phyloP scores from a whole-genome alignment of 1,140 invertebrate species.

The Philopotamus ludificatus region DNA sequence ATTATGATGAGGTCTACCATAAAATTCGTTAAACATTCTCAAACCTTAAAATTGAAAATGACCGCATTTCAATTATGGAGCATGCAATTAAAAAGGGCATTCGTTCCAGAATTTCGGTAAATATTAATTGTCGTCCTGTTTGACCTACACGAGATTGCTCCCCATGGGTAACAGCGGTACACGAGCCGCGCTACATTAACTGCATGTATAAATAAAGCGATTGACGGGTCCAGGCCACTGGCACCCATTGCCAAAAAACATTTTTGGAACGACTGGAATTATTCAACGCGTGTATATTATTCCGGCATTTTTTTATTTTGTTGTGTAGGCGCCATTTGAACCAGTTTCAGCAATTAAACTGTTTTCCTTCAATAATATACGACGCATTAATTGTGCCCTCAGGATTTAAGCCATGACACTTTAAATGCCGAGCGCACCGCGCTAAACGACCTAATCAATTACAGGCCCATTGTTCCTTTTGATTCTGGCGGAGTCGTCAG shows the following conservation, averaged over 20 bases:
- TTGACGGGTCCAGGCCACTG: not conserved
- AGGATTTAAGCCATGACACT: slow-evolving; percentile 11
- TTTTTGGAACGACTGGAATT: not conserved
- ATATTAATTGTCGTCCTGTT: no score
- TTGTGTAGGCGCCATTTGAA: not conserved
- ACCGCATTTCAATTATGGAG: no score
- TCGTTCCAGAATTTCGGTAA: no score
- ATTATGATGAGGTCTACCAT: no score
- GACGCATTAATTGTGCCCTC: slow-evolving; percentile 20
- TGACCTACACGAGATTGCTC: no score
- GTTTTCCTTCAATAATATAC: slow-evolving; percentile 23
- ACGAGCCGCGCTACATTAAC: slow-evolving; percentile 1
- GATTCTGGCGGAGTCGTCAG: not conserved
- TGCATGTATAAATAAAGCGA: slow-evolving; percentile 9
- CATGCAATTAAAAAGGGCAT: no score
- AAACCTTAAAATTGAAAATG: no score
- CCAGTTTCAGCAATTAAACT: slow-evolving; percentile 5
- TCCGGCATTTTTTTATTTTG: no score
- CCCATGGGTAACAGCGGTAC: no score
- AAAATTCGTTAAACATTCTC: no score
- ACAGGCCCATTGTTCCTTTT: slow-evolving; percentile 19
- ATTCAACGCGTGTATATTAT: not conserved
- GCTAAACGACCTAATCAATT: slow-evolving; percentile 27
- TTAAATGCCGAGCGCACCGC: slow-evolving; percentile 25
- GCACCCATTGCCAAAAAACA: no score